Percentiles rank a stretch among this genome's conserved stretches.
Conservation (phyloP, 2,797 vertebrate species). For the Argentina silus region DNA sequence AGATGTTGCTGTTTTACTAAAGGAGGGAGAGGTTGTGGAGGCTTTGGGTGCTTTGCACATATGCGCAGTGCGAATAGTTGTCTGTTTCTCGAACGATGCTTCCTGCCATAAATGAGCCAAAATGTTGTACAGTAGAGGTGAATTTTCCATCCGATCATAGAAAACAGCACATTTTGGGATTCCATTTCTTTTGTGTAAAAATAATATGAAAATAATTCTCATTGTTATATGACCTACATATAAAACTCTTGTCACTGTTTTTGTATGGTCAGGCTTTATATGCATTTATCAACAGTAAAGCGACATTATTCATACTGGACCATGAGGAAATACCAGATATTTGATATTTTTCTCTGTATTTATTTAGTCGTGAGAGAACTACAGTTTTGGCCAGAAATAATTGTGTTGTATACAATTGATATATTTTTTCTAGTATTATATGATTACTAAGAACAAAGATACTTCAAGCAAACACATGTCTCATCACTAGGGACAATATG, state of each 20-base stretch:
- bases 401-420: no score
- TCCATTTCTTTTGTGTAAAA: background rate
- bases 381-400: no score
- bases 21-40: slow-evolving; percentile 67
- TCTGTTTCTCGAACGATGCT: slow-evolving; percentile 60
- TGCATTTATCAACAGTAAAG: no score
- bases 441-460: slow-evolving; percentile 32
- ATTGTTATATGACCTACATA: background rate
- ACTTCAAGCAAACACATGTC: slow-evolving; percentile 59
- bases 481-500: slow-evolving; percentile 65
- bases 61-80: slow-evolving; percentile 70
- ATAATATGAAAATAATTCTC: background rate
- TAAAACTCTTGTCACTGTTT: background rate
- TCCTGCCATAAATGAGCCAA: slow-evolving; percentile 38
- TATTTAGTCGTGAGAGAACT: no score
- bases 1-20: slow-evolving; percentile 82
- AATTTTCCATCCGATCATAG: slow-evolving; percentile 32
- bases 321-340: no score
- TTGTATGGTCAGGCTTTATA: background rate
- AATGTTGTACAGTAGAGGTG: slow-evolving; percentile 33
- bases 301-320: background rate
- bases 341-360: no score
- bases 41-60: slow-evolving; percentile 69
- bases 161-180: background rate
- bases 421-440: background rate